A percentile compares a stretch with the other conserved stretches of the same genome.
Evolutionary conservation across 2,888 invertebrate species (phyloP).

Genomic region (Hyles lineata): DNA sequence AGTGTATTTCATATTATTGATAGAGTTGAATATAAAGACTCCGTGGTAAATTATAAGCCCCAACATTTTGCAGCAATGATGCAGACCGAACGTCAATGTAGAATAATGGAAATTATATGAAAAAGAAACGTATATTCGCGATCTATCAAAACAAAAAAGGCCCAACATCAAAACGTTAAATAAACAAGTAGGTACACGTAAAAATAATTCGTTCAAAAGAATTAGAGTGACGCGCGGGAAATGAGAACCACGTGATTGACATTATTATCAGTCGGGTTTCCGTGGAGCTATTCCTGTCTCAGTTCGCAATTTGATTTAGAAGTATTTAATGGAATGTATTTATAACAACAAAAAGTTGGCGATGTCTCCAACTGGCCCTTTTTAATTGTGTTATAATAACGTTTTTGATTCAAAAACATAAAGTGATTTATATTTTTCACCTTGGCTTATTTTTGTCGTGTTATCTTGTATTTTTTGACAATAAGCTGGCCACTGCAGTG

Average conservation of each 20-base stretch:
- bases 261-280: background rate
- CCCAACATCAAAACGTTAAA: background rate
- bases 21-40: too few relatives aligned
- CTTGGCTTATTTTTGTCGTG: too few relatives aligned
- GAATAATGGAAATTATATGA: background rate
- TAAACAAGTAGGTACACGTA: background rate
- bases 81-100: too few relatives aligned
- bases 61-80: too few relatives aligned
- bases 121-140: background rate
- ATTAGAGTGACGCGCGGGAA: constrained; percentile 3
- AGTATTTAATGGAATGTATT: background rate
- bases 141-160: background rate
- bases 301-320: background rate
- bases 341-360: background rate
- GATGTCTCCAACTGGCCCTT: constrained; percentile 11
- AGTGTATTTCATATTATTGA: too few relatives aligned
- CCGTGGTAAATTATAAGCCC: too few relatives aligned
- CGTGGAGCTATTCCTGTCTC: background rate
- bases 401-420: background rate
- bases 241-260: background rate
- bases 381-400: background rate
- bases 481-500: too few relatives aligned
- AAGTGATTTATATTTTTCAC: too few relatives aligned
- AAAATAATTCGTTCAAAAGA: background rate
- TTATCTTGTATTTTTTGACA: too few relatives aligned